Percentiles rank a stretch among this genome's conserved stretches.
Conservation (phyloP, 2,888 invertebrate genomes). For the Dione juno region DNA sequence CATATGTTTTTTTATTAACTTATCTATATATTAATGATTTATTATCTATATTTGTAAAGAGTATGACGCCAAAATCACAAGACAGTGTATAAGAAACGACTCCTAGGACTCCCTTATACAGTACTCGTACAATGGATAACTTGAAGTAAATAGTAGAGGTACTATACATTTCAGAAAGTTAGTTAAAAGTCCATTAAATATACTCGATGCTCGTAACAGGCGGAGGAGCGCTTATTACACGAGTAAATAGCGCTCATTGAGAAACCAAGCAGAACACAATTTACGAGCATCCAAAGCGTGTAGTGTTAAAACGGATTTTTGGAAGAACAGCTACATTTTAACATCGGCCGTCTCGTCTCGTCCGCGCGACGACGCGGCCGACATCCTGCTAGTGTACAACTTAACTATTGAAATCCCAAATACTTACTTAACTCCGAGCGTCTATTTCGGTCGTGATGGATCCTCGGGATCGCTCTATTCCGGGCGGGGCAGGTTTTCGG, state of each 20-base stretch:
- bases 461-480: conserved; percentile 75
- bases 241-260: conserved; percentile 22
- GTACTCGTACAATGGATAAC: not conserved
- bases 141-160: not conserved
- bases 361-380: conserved; percentile 43
- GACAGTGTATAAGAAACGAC: not conserved
- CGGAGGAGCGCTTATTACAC: conserved; percentile 4
- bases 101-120: not conserved
- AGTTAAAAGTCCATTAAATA: conserved; percentile 1
- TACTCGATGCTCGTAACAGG: not conserved
- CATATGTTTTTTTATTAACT: no score
- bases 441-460: conserved; percentile 75
- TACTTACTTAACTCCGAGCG: conserved; percentile 68
- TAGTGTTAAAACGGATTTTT: conserved; percentile 31
- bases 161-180: not conserved
- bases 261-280: conserved; percentile 40
- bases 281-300: conserved; percentile 33
- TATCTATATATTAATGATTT: not conserved
- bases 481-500: conserved; percentile 82
- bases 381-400: conserved; percentile 57
- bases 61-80: no score
- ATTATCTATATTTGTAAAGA: no score
- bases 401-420: conserved; percentile 66
- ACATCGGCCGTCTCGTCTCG: conserved; percentile 28
- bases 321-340: conserved; percentile 35